A percentile compares a stretch with the other conserved stretches of the same genome.
Conservation (phyloP, 1,140 invertebrate genomes). For the Anastrepha obliqua region DNA sequence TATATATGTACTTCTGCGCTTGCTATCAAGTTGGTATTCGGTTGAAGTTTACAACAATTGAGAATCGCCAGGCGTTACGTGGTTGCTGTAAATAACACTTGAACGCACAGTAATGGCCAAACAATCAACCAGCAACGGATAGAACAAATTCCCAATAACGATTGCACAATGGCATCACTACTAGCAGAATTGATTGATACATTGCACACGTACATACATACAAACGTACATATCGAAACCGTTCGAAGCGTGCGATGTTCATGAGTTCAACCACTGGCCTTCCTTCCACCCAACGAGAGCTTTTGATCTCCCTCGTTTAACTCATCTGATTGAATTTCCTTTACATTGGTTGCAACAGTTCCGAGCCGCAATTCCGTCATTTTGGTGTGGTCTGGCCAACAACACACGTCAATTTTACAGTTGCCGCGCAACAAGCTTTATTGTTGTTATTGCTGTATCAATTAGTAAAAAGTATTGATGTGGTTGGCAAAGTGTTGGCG, state of each 20-base stretch:
- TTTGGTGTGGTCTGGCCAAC: not conserved
- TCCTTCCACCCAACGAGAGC: not conserved
- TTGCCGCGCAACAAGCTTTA: not conserved
- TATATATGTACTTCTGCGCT: no score
- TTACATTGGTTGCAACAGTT: not conserved
- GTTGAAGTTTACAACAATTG: not conserved
- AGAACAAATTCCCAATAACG: not conserved
- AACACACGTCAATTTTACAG: not conserved
- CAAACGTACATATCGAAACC: not conserved
- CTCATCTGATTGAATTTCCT: slow-evolving; percentile 36
- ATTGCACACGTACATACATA: no score
- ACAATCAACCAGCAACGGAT: not conserved
- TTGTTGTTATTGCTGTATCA: not conserved
- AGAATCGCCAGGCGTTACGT: not conserved
- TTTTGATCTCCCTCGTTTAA: not conserved
- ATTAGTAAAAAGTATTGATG: not conserved
- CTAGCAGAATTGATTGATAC: not conserved
- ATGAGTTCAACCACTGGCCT: not conserved
- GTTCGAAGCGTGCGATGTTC: not conserved
- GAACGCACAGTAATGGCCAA: not conserved
- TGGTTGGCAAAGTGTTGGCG: not conserved
- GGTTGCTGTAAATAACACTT: not conserved
- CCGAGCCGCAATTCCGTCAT: not conserved
- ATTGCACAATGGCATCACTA: not conserved
- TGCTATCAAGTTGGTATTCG: no score